These are phyloP conservation scores for Eilema griseolum DNA, from an alignment of 2,888 invertebrate genomes.

Conservation along the genomic window DNA sequence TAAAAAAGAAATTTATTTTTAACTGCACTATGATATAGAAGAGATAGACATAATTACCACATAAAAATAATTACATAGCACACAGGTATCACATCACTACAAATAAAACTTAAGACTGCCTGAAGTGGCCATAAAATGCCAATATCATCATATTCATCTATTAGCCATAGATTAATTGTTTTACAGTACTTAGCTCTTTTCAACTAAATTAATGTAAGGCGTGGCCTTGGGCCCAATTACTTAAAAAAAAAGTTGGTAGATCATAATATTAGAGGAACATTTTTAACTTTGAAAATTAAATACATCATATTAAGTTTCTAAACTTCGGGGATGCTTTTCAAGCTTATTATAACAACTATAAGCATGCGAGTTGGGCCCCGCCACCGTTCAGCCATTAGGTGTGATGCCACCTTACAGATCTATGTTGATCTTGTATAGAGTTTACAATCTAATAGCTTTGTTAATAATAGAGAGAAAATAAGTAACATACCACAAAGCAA, in stretches of 20 bases:
- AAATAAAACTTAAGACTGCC: not conserved
- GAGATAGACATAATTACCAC: not conserved
- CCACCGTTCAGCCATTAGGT: not conserved
- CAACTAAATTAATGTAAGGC: not conserved
- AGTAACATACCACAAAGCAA: conserved; percentile 43
- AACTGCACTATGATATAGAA: not conserved
- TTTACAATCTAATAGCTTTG: not conserved
- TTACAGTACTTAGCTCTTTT: not conserved
- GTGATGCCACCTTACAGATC: not conserved
- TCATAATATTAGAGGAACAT: not conserved
- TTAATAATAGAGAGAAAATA: conserved; percentile 21
- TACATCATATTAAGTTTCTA: not conserved
- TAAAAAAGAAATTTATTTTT: too few relatives aligned
- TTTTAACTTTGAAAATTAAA: not conserved
- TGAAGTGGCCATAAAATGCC: not conserved
- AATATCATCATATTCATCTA: not conserved
- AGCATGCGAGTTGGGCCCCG: not conserved
- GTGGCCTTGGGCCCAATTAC: not conserved
- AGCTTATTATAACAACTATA: not conserved
- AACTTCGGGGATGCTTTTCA: not conserved
- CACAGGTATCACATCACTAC: not conserved
- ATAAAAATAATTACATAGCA: not conserved
- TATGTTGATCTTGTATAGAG: not conserved
- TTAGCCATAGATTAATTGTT: not conserved
- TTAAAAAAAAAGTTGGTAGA: not conserved